phyloP scores from a whole-genome alignment of 2,888 invertebrate genomes.

The Macrophya alboannulata region DNA sequence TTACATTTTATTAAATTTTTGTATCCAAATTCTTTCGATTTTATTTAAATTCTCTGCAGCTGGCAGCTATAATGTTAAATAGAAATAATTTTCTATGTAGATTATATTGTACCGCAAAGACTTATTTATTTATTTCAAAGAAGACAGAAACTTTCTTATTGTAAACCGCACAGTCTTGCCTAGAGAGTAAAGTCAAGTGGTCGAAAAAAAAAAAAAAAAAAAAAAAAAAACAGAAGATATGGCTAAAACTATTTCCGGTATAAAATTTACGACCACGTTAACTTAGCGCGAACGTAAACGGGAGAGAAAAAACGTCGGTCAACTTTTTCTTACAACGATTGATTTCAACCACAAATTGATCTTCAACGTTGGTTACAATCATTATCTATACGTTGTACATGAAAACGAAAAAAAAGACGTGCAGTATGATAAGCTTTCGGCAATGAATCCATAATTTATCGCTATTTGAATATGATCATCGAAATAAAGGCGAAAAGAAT shows the following conservation, averaged over 20 bases:
- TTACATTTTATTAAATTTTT: neutral
- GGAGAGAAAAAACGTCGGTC: neutral
- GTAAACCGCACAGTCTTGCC: neutral
- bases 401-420: neutral
- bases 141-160: neutral
- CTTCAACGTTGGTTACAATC: neutral
- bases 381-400: neutral
- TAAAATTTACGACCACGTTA: neutral
- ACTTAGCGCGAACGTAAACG: neutral
- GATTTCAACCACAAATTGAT: constrained; percentile 23
- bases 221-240: neutral
- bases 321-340: neutral
- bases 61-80: neutral
- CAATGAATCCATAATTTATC: neutral
- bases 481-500: neutral
- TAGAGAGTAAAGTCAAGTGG: neutral
- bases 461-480: neutral
- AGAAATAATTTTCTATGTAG: neutral
- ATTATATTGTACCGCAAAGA: neutral
- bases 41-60: neutral
- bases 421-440: neutral
- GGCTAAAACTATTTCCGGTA: neutral
- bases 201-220: neutral
- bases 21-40: neutral
- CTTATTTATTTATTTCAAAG: neutral